phyloP scores from a whole-genome alignment of 2,888 invertebrate species.

The Nemapogon koenigi region DNA sequence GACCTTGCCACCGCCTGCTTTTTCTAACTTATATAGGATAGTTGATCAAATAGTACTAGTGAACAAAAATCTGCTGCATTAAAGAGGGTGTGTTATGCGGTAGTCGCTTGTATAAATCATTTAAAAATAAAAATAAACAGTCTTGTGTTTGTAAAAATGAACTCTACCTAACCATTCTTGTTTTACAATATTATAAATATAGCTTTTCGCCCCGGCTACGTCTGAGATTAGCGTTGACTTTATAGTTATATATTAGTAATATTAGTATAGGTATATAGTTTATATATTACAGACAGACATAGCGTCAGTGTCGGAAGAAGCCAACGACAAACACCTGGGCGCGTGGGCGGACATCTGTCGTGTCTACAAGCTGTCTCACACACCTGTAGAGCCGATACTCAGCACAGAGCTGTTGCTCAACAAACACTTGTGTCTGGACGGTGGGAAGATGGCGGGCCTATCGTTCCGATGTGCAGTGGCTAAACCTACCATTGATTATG shows the following conservation, averaged over 20 bases:
- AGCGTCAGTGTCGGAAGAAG: constrained; percentile 82
- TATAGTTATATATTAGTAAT: too few relatives aligned
- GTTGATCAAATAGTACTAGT: background rate
- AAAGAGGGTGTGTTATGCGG: too few relatives aligned
- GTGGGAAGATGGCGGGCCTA: constrained; percentile 59
- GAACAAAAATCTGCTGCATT: too few relatives aligned
- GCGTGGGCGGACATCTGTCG: constrained; percentile 92
- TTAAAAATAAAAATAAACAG: too few relatives aligned
- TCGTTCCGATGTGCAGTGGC: constrained; percentile 70
- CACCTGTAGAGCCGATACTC: constrained; percentile 88
- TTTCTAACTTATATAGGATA: background rate
- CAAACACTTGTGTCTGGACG: constrained; percentile 79
- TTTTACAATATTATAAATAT: too few relatives aligned
- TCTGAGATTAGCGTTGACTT: too few relatives aligned
- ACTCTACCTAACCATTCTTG: too few relatives aligned
- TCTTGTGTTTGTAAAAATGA: too few relatives aligned
- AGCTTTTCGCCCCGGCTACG: too few relatives aligned
- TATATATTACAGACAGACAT: constrained; percentile 75
- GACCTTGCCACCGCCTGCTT: background rate
- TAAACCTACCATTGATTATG: constrained; percentile 62
- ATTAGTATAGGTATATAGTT: too few relatives aligned
- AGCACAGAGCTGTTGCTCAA: constrained; percentile 83
- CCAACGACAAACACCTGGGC: constrained; percentile 91
- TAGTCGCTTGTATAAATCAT: too few relatives aligned
- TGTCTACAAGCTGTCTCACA: constrained; percentile 75